Evolutionary conservation across 1,140 invertebrate species (phyloP), one percentile per base, ranked within the genome.

Genomic region (Drosophila nigrodunni): DNA sequence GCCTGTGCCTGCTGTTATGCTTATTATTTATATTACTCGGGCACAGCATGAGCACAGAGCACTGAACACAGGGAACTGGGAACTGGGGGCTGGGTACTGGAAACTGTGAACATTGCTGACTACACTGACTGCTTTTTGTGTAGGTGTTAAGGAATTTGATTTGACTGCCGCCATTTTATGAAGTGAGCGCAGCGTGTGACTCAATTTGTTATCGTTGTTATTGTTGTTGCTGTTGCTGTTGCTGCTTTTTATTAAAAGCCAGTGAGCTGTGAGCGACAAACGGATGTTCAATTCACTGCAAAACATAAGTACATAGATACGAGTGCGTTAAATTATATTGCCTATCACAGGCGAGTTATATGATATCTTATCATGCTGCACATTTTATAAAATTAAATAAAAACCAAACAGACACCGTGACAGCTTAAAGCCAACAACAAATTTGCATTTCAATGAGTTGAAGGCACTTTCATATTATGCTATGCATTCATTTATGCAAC

Each of bases 1-100:
- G 34, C 25, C 54, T 41, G 50, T 34, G 72, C 73, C 75, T 65
- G 78, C 75, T 73, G 66, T 80, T 78, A 74, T 74, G 73, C 80
- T 65, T 77, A 80, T 85, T 82, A 82, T 87, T 86, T 86, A 87
- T 86, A 87, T 87, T 82, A 72, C 78, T 72, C 37, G 39, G 54
- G 66, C 73, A 47, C 71, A 69, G 71, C 57, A 39, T 47, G 71
- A 65, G 13, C 30, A 43, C 10, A 21, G 37, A 49, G 6, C 10
- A 15, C 15, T 15, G 15, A 15, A 15, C 15, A 15, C 15, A 15
- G 15, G 15, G 15, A 15, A 15, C 15, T 15, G 15, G 15, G 15
- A 1, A 21, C 1, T 7, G 18, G 18, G 18, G 1, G 15, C 30
- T 18, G 59, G 30, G 25, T 0, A 37, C 25, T 15, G n/a, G 2